phyloP scores from a whole-genome alignment of 2,797 vertebrate species.

The Periophthalmus magnuspinnatus region DNA sequence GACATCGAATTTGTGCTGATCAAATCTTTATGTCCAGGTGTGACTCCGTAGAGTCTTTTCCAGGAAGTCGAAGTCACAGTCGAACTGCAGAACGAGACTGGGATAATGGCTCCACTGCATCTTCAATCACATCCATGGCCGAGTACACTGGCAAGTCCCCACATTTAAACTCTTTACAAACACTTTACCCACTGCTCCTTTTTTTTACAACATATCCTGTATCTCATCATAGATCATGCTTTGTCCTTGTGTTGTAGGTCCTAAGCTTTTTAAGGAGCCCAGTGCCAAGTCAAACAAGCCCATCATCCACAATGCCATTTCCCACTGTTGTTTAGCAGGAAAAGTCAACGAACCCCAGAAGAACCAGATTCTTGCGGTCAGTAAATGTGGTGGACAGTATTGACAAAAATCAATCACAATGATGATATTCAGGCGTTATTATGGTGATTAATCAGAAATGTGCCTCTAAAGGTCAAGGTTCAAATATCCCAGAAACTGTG shows the following conservation, averaged over 20 bases:
- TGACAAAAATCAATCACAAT: too few species aligned
- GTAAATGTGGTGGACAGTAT: background rate
- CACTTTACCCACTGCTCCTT: background rate
- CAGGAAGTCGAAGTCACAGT: conserved; percentile 88
- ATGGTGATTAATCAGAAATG: too few species aligned
- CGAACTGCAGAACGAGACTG: conserved; percentile 92
- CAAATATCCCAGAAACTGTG: too few species aligned
- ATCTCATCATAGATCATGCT: background rate
- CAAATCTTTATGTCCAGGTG: conserved; percentile 59
- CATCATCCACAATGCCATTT: conserved; percentile 95
- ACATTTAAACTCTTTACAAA: background rate
- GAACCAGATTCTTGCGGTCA: conserved; percentile 93
- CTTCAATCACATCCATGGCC: conserved; percentile 94
- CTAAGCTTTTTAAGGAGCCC: conserved; percentile 96
- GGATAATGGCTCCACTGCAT: conserved; percentile 95
- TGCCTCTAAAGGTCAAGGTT: too few species aligned
- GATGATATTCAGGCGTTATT: too few species aligned
- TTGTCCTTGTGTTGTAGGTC: conserved; percentile 74
- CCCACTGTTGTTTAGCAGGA: conserved; percentile 96
- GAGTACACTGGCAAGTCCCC: conserved; percentile 88
- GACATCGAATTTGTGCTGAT: background rate
- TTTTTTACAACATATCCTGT: background rate
- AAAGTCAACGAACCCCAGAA: conserved; percentile 97
- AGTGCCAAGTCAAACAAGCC: conserved; percentile 97
- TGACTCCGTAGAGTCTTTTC: conserved; percentile 91